Conservation (phyloP, 2,888 invertebrate genomes). For the Meta bourneti region DNA sequence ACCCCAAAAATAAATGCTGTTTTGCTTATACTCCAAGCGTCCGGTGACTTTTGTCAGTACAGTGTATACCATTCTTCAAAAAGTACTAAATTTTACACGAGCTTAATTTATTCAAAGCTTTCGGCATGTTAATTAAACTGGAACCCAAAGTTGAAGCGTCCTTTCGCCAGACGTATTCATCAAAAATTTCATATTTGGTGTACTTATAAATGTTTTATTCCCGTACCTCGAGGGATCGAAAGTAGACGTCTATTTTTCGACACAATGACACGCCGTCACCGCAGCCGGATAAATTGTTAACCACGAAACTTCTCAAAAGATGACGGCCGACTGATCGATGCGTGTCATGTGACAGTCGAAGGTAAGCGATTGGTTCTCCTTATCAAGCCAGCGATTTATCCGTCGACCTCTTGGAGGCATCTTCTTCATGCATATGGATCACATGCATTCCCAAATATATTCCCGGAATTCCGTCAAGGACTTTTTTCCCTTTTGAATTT, state of each 20-base stretch:
- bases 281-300: background rate
- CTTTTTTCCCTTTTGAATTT: background rate
- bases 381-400: slow-evolving; percentile 29
- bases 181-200: too few relatives aligned
- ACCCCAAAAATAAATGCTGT: too few relatives aligned
- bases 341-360: slow-evolving; percentile 20
- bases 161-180: too few relatives aligned
- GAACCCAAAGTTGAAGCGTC: too few relatives aligned
- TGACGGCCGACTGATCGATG: slow-evolving; percentile 20
- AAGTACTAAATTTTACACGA: too few relatives aligned
- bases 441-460: slow-evolving; percentile 5
- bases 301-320: slow-evolving; percentile 20
- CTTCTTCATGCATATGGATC: slow-evolving; percentile 11
- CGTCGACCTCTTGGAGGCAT: background rate
- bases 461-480: background rate
- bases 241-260: background rate
- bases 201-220: too few relatives aligned
- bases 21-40: too few relatives aligned
- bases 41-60: too few relatives aligned
- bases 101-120: too few relatives aligned
- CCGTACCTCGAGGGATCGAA: too few relatives aligned
- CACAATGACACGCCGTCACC: background rate
- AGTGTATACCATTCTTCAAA: too few relatives aligned
- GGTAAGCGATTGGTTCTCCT: slow-evolving; percentile 26
- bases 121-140: too few relatives aligned